Evolutionary conservation across 2,113 vertebrate species (phyloP).

Genomic region (Sciurus niger): DNA sequence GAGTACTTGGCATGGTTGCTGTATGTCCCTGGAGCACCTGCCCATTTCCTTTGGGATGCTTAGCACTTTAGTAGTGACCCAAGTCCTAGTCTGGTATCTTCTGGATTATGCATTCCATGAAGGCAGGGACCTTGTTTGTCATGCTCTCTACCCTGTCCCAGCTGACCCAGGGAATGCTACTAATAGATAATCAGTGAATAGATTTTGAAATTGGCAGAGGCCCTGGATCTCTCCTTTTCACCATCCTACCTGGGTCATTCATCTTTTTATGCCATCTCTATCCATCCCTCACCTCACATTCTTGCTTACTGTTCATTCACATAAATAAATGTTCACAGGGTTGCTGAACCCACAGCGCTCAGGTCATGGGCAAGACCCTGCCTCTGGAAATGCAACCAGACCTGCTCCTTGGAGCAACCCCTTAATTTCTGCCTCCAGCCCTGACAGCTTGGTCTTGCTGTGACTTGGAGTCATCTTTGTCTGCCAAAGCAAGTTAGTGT

Average conservation of each 20-base stretch:
- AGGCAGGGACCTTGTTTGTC: background rate
- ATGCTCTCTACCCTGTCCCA: background rate
- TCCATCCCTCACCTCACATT: background rate
- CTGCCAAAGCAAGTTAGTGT: background rate
- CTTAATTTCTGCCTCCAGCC: background rate
- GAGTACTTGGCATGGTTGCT: background rate
- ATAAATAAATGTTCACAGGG: background rate
- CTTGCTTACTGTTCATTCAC: background rate
- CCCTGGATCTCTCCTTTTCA: background rate
- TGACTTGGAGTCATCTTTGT: background rate
- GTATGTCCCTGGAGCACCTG: background rate
- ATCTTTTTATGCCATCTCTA: background rate
- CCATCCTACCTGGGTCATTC: background rate
- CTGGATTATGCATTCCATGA: background rate
- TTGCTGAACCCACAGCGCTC: background rate
- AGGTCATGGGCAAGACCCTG: background rate
- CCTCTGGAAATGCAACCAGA: fast-evolving
- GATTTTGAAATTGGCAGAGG: background rate
- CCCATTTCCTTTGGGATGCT: background rate
- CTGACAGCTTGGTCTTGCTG: background rate
- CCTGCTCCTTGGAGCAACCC: background rate
- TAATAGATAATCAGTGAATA: background rate
- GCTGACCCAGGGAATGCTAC: background rate
- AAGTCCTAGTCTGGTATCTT: background rate
- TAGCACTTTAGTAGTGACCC: background rate